Percentiles rank a stretch among this genome's conserved stretches.
Evolutionary conservation across 2,113 vertebrate species (phyloP).

Genomic region (Odocoileus hemionus): DNA sequence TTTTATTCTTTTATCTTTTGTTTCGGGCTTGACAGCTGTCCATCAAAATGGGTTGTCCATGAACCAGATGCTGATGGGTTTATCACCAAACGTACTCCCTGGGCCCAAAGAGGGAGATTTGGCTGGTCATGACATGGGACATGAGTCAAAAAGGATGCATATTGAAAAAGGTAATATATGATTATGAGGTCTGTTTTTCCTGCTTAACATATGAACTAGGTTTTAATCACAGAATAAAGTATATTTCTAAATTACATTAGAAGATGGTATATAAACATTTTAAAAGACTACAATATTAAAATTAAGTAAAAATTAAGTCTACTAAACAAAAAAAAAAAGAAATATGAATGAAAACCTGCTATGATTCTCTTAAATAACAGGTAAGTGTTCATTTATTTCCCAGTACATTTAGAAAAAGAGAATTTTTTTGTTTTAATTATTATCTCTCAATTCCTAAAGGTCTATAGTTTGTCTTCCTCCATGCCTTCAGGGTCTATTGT

Average conservation of each 20-base stretch:
- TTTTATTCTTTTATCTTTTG: constrained; percentile 11
- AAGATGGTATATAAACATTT: not conserved
- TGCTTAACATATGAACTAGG: not conserved
- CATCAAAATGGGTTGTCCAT: constrained; percentile 98
- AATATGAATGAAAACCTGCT: not conserved
- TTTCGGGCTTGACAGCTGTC: constrained; percentile 81
- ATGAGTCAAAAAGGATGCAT: constrained; percentile 94
- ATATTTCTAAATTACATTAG: not conserved
- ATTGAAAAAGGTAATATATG: constrained; percentile 92
- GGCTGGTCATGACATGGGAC: constrained; percentile 94
- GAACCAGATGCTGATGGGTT: constrained; percentile 96
- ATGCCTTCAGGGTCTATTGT: not conserved
- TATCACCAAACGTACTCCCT: constrained; percentile 94
- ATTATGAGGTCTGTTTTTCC: not conserved
- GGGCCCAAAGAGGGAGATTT: constrained; percentile 98
- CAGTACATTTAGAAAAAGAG: not conserved
- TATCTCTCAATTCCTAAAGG: not conserved
- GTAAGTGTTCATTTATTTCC: constrained; percentile 39
- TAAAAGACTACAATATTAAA: not conserved
- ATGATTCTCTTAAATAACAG: not conserved
- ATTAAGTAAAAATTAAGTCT: not conserved
- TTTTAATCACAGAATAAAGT: not conserved
- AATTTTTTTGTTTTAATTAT: not conserved
- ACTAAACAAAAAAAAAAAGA: not conserved
- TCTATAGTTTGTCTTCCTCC: not conserved